Evolutionary conservation across 2,888 invertebrate genomes (phyloP).

Genomic region (Leptura quadrifasciata): DNA sequence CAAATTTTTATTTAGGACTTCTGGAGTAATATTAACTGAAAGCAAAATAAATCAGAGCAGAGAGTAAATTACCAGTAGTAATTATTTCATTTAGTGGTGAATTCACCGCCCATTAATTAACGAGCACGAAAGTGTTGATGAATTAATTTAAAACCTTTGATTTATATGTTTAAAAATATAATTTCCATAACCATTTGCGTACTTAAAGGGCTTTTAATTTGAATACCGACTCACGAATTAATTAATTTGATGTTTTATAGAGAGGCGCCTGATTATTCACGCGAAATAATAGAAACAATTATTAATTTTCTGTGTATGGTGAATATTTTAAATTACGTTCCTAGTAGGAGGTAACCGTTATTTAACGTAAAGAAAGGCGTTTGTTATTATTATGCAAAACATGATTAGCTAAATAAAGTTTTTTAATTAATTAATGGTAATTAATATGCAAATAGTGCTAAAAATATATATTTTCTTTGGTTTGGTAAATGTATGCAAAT

Average conservation of each 20-base stretch:
- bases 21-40: neutral
- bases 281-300: constrained; percentile 21
- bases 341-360: neutral
- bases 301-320: neutral
- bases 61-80: constrained; percentile 56
- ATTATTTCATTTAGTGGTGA: constrained; percentile 56
- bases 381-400: neutral
- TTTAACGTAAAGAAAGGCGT: neutral
- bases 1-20: constrained; percentile 44
- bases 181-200: constrained; percentile 47
- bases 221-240: constrained; percentile 30
- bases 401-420: neutral
- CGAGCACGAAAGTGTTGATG: constrained; percentile 54
- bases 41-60: constrained; percentile 47
- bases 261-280: constrained; percentile 1
- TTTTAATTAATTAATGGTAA: neutral
- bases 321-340: constrained; percentile 2
- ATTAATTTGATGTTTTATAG: constrained; percentile 26
- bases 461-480: neutral
- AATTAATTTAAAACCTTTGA: constrained; percentile 54
- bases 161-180: constrained; percentile 54
- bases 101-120: constrained; percentile 54
- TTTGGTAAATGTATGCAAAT: neutral
- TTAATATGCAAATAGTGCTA: neutral
- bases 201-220: constrained; percentile 29